A percentile compares a stretch with the other conserved stretches of the same genome.
phyloP scores from a whole-genome alignment of 2,113 vertebrate species.

The Holacanthus passer region DNA sequence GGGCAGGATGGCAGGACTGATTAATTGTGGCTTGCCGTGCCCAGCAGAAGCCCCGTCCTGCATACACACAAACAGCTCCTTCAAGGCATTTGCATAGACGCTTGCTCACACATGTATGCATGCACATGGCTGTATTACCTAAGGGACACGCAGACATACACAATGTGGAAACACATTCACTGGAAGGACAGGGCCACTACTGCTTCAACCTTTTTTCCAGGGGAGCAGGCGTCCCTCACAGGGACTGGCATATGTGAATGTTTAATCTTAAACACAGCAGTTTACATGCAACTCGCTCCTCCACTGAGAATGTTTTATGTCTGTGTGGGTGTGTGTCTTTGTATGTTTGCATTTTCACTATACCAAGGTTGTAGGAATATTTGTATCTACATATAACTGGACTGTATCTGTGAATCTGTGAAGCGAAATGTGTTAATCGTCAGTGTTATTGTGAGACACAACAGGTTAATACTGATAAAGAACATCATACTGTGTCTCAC shows the following conservation, averaged over 20 bases:
- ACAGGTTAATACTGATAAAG: too few relatives aligned
- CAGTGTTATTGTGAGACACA: too few relatives aligned
- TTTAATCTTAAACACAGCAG: slow-evolving; percentile 38
- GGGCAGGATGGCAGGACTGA: slow-evolving; percentile 68
- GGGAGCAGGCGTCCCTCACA: neutral
- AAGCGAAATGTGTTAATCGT: neutral
- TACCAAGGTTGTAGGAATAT: neutral
- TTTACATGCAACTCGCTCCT: slow-evolving; percentile 17
- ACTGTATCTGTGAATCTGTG: neutral
- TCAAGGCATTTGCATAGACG: slow-evolving; percentile 37
- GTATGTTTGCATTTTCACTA: slow-evolving; percentile 6
- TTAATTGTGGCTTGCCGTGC: slow-evolving; percentile 72
- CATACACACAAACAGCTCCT: slow-evolving; percentile 13
- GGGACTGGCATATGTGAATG: slow-evolving; percentile 30
- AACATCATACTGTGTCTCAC: neutral
- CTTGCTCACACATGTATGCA: slow-evolving; percentile 3
- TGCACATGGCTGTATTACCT: slow-evolving; percentile 21
- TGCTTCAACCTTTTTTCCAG: slow-evolving; percentile 42
- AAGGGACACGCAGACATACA: slow-evolving; percentile 33
- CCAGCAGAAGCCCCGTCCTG: slow-evolving; percentile 13
- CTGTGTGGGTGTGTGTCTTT: neutral
- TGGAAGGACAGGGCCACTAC: slow-evolving; percentile 36
- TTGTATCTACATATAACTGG: neutral
- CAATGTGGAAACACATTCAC: slow-evolving; percentile 28
- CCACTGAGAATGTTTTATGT: slow-evolving; percentile 5